Percentiles rank a stretch among this genome's conserved stretches.
Conservation (phyloP, 1,140 invertebrate species). For the Drosophila hydei region DNA sequence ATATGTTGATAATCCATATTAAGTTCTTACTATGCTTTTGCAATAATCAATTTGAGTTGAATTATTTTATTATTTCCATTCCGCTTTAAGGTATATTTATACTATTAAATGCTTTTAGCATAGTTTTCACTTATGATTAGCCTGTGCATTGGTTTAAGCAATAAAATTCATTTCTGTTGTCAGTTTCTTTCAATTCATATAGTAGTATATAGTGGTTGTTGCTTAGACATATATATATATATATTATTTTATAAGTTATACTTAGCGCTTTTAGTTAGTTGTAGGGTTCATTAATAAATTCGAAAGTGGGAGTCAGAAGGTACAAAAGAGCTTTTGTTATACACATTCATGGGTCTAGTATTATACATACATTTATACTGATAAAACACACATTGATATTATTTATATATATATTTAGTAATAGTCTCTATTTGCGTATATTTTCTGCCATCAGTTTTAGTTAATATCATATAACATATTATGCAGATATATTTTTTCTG, state of each 20-base stretch:
- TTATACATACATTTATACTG: slow-evolving; percentile 32
- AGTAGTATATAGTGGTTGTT: slow-evolving; percentile 31
- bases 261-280: slow-evolving; percentile 54
- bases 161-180: slow-evolving; percentile 35
- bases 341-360: slow-evolving; percentile 10
- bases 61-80: slow-evolving; percentile 26
- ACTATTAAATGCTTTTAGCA: slow-evolving; percentile 78
- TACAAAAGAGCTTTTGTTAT: slow-evolving; percentile 71
- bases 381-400: slow-evolving; percentile 1
- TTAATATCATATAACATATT: slow-evolving; percentile 10
- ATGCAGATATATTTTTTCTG: no score
- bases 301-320: slow-evolving; percentile 79
- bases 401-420: background rate
- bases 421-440: slow-evolving; percentile 6
- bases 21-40: background rate
- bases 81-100: slow-evolving; percentile 30
- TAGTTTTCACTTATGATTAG: slow-evolving; percentile 59
- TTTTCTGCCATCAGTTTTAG: background rate
- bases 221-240: slow-evolving; percentile 14
- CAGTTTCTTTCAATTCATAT: slow-evolving; percentile 40
- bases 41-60: slow-evolving; percentile 41
- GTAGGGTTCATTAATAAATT: slow-evolving; percentile 63
- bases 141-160: slow-evolving; percentile 31
- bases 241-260: slow-evolving; percentile 60
- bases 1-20: slow-evolving; percentile 19